Conservation (phyloP, 2,797 vertebrate genomes). For the Cirrhinus mrigala region DNA sequence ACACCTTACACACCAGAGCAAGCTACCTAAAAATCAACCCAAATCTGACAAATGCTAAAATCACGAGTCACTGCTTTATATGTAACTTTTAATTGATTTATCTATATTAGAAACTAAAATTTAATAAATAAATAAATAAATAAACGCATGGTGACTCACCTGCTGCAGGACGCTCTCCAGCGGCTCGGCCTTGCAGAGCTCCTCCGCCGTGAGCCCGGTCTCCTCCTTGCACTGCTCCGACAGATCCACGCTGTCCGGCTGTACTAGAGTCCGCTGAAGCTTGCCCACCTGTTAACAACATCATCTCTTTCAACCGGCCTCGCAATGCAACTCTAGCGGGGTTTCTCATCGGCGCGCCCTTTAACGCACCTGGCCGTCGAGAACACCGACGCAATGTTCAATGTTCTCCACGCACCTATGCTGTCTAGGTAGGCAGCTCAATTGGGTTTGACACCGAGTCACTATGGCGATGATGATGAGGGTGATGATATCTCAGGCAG, state of each 20-base stretch:
- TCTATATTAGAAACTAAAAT: not conserved
- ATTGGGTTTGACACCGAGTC: constrained; percentile 1
- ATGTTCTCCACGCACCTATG: constrained; percentile 16
- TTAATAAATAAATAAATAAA: no score
- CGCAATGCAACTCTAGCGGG: not conserved
- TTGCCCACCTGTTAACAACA: constrained; percentile 87
- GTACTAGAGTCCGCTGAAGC: constrained; percentile 89
- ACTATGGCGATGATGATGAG: not conserved
- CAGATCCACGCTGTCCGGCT: constrained; percentile 89
- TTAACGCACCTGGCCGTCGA: constrained; percentile 22
- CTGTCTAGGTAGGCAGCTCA: not conserved
- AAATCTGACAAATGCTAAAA: not conserved
- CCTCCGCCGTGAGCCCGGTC: constrained; percentile 86
- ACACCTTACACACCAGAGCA: constrained; percentile 5
- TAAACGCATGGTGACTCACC: constrained; percentile 79
- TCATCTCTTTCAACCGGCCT: constrained; percentile 67
- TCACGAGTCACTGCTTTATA: not conserved
- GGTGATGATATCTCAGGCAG: constrained; percentile 4
- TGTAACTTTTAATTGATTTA: not conserved
- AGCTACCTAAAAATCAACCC: not conserved
- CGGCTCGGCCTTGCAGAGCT: constrained; percentile 87
- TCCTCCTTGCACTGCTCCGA: constrained; percentile 90
- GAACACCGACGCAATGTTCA: constrained; percentile 22
- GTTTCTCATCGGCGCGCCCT: constrained; percentile 23
- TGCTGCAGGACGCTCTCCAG: constrained; percentile 91